A percentile compares a stretch with the other conserved stretches of the same genome.
These are phyloP conservation scores for Heliothis subflexa DNA, from an alignment of 1,140 invertebrate species.

Conservation along the genomic window DNA sequence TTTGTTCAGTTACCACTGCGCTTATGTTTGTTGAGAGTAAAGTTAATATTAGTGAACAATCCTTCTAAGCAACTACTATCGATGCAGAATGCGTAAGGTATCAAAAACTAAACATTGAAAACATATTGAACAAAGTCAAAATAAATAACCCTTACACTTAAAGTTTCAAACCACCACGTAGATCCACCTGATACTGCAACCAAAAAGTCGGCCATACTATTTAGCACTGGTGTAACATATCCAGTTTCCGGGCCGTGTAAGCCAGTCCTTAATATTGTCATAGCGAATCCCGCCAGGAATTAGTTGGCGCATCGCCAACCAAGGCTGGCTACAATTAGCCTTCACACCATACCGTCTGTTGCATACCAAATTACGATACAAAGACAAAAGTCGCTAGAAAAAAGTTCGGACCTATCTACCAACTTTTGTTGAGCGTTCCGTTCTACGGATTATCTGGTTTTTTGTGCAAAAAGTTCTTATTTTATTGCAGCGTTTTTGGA, in stretches of 20 bases:
- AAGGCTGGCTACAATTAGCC: constrained; percentile 50
- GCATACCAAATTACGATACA: constrained; percentile 50
- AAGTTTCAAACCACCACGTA: not conserved
- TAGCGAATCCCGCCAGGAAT: constrained; percentile 35
- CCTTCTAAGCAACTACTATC: no score
- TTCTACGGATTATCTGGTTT: constrained; percentile 35
- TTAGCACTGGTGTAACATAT: constrained; percentile 10
- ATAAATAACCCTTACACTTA: not conserved
- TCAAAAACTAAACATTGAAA: no score
- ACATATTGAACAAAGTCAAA: not conserved
- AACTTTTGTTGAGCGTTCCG: constrained; percentile 29
- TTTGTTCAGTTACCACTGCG: not conserved
- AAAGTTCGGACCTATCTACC: constrained; percentile 13
- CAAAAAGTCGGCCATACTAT: not conserved
- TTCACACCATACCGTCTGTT: constrained; percentile 39
- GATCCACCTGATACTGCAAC: constrained; percentile 7
- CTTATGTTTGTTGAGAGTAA: not conserved
- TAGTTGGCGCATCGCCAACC: constrained; percentile 51
- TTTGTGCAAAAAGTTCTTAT: constrained; percentile 12
- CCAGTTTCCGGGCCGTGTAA: constrained; percentile 33
- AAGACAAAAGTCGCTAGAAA: constrained; percentile 44
- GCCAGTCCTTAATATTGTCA: constrained; percentile 43
- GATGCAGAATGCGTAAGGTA: no score
- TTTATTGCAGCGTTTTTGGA: constrained; percentile 11
- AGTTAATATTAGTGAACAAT: no score